These are phyloP conservation scores for Apis laboriosa DNA, from an alignment of 1,140 invertebrate genomes.

Conservation along the genomic window DNA sequence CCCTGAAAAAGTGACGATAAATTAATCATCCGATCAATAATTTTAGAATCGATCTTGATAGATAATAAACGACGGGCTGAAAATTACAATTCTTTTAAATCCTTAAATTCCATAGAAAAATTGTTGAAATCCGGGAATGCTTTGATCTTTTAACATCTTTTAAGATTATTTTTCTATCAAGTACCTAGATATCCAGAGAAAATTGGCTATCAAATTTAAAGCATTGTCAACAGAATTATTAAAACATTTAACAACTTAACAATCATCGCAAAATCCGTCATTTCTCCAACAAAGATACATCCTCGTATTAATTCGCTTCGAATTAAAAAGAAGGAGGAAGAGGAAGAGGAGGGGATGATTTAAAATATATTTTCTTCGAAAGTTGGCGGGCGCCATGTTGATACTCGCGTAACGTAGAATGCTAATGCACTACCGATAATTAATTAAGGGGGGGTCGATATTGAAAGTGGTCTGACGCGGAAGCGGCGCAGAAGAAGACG, in stretches of 20 bases:
- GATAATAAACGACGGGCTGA: neutral
- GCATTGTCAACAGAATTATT: too few species aligned
- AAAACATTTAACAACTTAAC: too few species aligned
- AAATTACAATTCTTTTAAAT: too few species aligned
- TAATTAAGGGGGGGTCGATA: slow-evolving; percentile 73
- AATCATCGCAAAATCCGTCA: too few species aligned
- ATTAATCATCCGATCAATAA: slow-evolving; percentile 13
- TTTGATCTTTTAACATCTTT: too few species aligned
- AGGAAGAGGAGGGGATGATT: neutral
- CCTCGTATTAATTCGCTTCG: neutral
- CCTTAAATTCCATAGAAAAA: too few species aligned
- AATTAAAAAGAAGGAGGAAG: neutral
- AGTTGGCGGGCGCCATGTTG: slow-evolving; percentile 2
- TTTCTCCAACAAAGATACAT: neutral
- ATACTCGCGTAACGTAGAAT: slow-evolving; percentile 36
- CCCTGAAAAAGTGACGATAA: slow-evolving; percentile 86
- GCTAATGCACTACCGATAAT: slow-evolving; percentile 67
- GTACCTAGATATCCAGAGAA: too few species aligned
- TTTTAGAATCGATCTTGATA: neutral
- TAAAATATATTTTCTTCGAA: slow-evolving; percentile 29
- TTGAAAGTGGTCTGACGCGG: slow-evolving; percentile 61
- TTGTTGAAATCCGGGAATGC: too few species aligned
- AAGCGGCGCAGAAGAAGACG: slow-evolving; percentile 56
- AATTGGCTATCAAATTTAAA: too few species aligned
- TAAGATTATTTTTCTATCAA: too few species aligned